Conservation (phyloP, 1,140 invertebrate genomes). For the Heliconius congener region DNA sequence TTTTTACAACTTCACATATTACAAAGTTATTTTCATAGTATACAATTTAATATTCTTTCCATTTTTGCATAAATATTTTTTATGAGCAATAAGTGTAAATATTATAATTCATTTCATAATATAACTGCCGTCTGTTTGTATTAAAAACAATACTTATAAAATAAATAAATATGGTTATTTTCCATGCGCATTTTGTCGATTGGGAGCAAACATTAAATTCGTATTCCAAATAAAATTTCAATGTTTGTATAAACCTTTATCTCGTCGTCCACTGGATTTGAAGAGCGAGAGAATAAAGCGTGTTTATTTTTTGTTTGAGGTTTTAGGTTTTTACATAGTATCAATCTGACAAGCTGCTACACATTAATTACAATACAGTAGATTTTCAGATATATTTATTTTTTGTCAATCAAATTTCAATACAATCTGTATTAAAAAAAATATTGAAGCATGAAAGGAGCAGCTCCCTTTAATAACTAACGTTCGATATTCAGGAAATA, state of each 20-base stretch:
- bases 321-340: neutral
- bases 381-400: neutral
- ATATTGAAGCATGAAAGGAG: too few species aligned
- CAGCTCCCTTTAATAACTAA: too few species aligned
- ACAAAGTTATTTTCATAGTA: too few species aligned
- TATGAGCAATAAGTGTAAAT: neutral
- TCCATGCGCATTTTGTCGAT: neutral
- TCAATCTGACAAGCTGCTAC: neutral
- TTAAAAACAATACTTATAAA: neutral
- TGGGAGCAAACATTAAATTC: slow-evolving; percentile 14
- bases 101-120: neutral
- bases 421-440: too few species aligned
- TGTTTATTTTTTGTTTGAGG: neutral
- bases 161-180: neutral
- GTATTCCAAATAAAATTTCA: slow-evolving; percentile 21
- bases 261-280: slow-evolving; percentile 3
- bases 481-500: too few species aligned
- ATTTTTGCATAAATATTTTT: too few species aligned
- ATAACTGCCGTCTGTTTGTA: neutral
- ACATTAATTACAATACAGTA: neutral
- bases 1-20: too few species aligned
- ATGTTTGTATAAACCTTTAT: slow-evolving; percentile 14
- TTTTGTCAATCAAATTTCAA: neutral
- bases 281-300: neutral
- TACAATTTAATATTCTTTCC: too few species aligned